Conservation (phyloP, 2,888 invertebrate species). For the Aspidiotus destructor region DNA sequence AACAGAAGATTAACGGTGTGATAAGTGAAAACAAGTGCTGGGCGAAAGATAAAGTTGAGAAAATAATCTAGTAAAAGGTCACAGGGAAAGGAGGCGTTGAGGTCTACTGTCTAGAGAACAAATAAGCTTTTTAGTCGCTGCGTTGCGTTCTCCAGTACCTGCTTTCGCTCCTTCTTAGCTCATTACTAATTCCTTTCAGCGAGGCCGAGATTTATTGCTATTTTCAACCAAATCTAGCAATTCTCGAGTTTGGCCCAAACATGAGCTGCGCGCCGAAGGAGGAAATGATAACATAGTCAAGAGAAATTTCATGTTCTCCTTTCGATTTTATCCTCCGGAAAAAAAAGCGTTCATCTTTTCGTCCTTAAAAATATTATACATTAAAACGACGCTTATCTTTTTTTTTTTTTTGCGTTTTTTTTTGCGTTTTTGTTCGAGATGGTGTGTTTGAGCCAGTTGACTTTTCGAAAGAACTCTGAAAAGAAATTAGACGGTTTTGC, state of each 20-base stretch:
- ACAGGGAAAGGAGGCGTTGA: slow-evolving; percentile 26
- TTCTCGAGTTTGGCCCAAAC: slow-evolving; percentile 23
- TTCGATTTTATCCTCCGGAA: neutral
- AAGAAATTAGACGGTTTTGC: too few relatives aligned
- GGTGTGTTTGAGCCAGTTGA: too few relatives aligned
- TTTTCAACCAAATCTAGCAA: slow-evolving; percentile 29
- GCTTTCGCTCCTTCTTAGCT: slow-evolving; percentile 9
- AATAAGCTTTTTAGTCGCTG: neutral
- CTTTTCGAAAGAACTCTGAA: too few relatives aligned
- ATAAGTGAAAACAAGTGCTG: slow-evolving; percentile 27
- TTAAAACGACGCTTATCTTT: too few relatives aligned
- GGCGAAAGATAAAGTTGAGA: slow-evolving; percentile 18
- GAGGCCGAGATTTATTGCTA: slow-evolving; percentile 28
- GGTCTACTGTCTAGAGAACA: slow-evolving; percentile 23
- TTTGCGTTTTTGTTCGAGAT: too few relatives aligned
- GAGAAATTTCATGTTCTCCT: neutral
- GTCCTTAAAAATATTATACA: too few relatives aligned
- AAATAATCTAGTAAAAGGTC: slow-evolving; percentile 27
- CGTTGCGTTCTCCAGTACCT: slow-evolving; percentile 11
- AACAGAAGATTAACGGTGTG: slow-evolving; percentile 26
- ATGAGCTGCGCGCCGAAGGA: neutral
- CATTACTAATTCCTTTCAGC: slow-evolving; percentile 33
- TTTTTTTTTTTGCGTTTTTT: too few relatives aligned
- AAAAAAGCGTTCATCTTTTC: too few relatives aligned
- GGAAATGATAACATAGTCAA: neutral